Conservation (phyloP, 2,888 invertebrate genomes). For the Scelioninae gen. 2 region DNA sequence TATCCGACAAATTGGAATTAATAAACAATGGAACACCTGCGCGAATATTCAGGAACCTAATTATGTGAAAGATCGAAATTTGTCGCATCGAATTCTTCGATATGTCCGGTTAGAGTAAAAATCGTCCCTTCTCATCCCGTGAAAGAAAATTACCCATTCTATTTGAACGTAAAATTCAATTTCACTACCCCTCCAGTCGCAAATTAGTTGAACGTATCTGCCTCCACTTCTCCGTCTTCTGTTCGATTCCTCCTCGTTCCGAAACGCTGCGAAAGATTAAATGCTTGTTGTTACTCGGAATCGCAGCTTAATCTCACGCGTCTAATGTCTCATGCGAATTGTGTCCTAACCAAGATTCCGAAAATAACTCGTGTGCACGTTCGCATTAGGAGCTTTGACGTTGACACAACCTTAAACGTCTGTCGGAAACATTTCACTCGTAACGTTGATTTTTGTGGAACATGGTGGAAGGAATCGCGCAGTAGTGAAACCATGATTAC, state of each 20-base stretch:
- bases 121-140: conserved; percentile 26
- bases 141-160: conserved; percentile 65
- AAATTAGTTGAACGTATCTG: conserved; percentile 64
- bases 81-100: conserved; percentile 35
- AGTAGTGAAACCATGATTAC: conserved; percentile 19
- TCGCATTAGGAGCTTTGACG: neutral
- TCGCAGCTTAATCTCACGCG: conserved; percentile 60
- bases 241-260: conserved; percentile 44
- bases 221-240: conserved; percentile 19
- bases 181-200: conserved; percentile 66
- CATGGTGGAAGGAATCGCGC: neutral
- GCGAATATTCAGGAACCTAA: conserved; percentile 26
- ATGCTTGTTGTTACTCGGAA: conserved; percentile 60
- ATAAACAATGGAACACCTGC: conserved; percentile 28
- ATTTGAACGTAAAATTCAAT: conserved; percentile 68
- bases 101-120: conserved; percentile 59
- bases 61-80: conserved; percentile 31
- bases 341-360: conserved; percentile 8
- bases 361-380: conserved; percentile 11
- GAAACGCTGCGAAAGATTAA: conserved; percentile 61
- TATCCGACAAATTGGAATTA: conserved; percentile 6
- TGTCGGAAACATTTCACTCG: conserved; percentile 11
- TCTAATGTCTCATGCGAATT: conserved; percentile 27
- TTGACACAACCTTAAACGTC: neutral
- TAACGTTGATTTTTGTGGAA: neutral